Conservation (phyloP, 1,140 invertebrate genomes). For the Drosophila quadrilineata region DNA sequence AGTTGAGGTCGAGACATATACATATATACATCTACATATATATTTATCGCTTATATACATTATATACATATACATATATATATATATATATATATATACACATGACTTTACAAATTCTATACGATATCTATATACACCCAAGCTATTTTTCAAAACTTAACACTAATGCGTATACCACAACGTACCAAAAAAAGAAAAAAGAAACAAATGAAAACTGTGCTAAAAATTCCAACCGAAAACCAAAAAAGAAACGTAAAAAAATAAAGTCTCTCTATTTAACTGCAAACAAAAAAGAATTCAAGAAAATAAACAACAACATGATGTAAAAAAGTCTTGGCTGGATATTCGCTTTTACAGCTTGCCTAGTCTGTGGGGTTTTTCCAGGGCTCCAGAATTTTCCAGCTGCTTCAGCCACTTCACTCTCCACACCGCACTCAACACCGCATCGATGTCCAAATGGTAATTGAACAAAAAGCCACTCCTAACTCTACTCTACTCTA, state of each 20-base stretch:
- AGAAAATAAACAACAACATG: constrained; percentile 1
- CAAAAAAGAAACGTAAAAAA: constrained; percentile 56
- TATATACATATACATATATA: constrained; percentile 32
- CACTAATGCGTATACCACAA: constrained; percentile 35
- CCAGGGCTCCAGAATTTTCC: neutral
- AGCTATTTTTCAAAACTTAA: constrained; percentile 52
- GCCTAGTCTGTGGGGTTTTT: too few relatives aligned
- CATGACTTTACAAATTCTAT: constrained; percentile 44
- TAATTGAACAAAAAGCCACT: constrained; percentile 50
- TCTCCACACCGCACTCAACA: constrained; percentile 22
- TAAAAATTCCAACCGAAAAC: constrained; percentile 33
- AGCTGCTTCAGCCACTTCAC: constrained; percentile 7
- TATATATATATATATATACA: constrained; percentile 47
- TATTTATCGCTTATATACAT: constrained; percentile 38
- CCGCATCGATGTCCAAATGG: constrained; percentile 48
- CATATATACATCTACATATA: constrained; percentile 36
- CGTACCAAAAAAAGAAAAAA: constrained; percentile 43
- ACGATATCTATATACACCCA: constrained; percentile 55
- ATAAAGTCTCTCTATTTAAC: constrained; percentile 80
- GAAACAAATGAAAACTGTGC: constrained; percentile 44
- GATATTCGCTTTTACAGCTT: constrained; percentile 33
- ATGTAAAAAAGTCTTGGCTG: neutral
- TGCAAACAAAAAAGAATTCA: constrained; percentile 49
- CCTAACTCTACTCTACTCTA: constrained; percentile 9
- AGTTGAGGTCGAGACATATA: too few relatives aligned